Conservation (phyloP, 30 jellyfish, hydroid and myxozoan species). For the Phacellophora camtschatica region DNA sequence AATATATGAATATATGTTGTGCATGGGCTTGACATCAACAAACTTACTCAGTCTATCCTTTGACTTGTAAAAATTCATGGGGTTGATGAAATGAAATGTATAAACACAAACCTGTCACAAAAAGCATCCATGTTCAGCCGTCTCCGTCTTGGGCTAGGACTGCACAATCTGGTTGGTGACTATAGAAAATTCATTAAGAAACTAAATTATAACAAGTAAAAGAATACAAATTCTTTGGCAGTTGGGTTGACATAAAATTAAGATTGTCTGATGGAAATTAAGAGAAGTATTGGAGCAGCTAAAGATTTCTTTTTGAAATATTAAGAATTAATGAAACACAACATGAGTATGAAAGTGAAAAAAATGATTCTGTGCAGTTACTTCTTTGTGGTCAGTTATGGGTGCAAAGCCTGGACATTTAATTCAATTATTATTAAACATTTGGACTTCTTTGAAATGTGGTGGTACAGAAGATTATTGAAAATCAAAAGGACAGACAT, state of each 20-base stretch:
- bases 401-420: neutral
- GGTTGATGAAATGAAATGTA: too few species aligned
- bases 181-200: neutral
- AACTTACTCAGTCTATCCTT: too few species aligned
- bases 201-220: neutral
- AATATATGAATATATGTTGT: too few species aligned
- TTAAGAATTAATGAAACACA: neutral
- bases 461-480: constrained; percentile 4
- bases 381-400: neutral
- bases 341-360: neutral
- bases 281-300: too few species aligned
- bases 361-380: neutral
- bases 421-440: neutral
- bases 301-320: neutral
- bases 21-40: too few species aligned
- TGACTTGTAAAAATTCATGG: too few species aligned
- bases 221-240: neutral
- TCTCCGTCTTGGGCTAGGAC: constrained; percentile 71
- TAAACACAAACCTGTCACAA: constrained; percentile 58
- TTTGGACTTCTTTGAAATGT: neutral
- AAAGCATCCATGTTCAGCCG: constrained; percentile 54
- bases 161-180: constrained; percentile 54
- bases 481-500: neutral
- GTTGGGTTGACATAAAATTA: neutral
- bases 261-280: neutral